Percentiles rank a stretch among this genome's conserved stretches.
Conservation (phyloP, 2,888 invertebrate species). For the Noctua janthe region DNA sequence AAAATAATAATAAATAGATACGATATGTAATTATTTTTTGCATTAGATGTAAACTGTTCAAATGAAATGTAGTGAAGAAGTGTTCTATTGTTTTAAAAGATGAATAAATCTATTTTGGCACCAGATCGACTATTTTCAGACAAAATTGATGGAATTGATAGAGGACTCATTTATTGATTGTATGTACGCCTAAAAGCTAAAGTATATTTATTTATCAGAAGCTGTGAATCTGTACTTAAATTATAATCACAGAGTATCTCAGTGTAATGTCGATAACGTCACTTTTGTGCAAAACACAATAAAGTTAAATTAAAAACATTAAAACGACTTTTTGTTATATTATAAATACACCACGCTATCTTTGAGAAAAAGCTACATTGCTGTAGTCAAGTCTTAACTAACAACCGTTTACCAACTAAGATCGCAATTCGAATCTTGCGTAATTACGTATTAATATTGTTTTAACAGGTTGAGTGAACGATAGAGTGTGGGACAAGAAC, state of each 20-base stretch:
- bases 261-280: slow-evolving; percentile 86
- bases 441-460: background rate
- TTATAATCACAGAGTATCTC: slow-evolving; percentile 86
- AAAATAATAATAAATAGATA: slow-evolving; percentile 68
- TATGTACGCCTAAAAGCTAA: slow-evolving; percentile 73
- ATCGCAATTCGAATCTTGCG: slow-evolving; percentile 19
- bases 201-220: slow-evolving; percentile 84
- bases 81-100: slow-evolving; percentile 67
- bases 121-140: slow-evolving; percentile 77
- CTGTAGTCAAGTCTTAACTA: slow-evolving; percentile 16
- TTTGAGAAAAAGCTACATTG: background rate
- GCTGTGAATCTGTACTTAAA: slow-evolving; percentile 90
- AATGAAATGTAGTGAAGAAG: slow-evolving; percentile 55
- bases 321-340: slow-evolving; percentile 55
- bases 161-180: slow-evolving; percentile 70
- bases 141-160: slow-evolving; percentile 83
- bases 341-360: background rate
- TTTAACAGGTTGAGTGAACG: slow-evolving; percentile 11
- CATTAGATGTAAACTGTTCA: slow-evolving; percentile 64
- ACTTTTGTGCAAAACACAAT: slow-evolving; percentile 89
- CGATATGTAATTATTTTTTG: slow-evolving; percentile 56
- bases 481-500: too few species aligned
- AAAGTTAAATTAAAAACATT: slow-evolving; percentile 76
- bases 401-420: slow-evolving; percentile 19
- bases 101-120: slow-evolving; percentile 81